A percentile compares a stretch with the other conserved stretches of the same genome.
Evolutionary conservation across 2,113 vertebrate genomes (phyloP).

Genomic region (Guaruba guarouba): DNA sequence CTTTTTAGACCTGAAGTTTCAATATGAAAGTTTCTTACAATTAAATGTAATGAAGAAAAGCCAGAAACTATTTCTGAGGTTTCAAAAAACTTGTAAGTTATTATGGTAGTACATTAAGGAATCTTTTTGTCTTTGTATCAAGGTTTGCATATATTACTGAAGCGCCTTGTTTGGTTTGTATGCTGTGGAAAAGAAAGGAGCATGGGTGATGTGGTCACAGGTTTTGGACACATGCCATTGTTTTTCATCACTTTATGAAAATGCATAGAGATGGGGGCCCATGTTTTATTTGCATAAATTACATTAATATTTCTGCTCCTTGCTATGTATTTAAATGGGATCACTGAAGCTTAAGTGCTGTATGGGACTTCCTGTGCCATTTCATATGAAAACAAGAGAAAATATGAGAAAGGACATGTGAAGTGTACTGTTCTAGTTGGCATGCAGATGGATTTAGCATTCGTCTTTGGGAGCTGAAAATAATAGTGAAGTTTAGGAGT

Average conservation of each 20-base stretch:
- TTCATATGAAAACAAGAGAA: not conserved
- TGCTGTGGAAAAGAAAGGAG: not conserved
- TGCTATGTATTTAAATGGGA: not conserved
- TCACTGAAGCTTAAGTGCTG: not conserved
- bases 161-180: not conserved
- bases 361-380: not conserved
- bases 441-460: not conserved
- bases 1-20: not conserved
- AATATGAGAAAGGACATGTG: not conserved
- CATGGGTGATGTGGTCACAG: not conserved
- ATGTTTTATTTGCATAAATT: not conserved
- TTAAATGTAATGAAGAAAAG: not conserved
- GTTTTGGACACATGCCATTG: accelerated
- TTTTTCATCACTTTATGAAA: not conserved
- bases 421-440: not conserved
- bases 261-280: not conserved
- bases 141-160: not conserved
- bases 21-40: not conserved
- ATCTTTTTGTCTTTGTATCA: not conserved
- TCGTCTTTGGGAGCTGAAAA: not conserved
- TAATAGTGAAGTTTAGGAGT: not conserved
- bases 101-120: not conserved
- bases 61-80: not conserved
- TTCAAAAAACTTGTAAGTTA: not conserved
- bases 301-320: not conserved